Conservation (phyloP, 2,888 invertebrate genomes). For the Eutolmus rufibarbis region DNA sequence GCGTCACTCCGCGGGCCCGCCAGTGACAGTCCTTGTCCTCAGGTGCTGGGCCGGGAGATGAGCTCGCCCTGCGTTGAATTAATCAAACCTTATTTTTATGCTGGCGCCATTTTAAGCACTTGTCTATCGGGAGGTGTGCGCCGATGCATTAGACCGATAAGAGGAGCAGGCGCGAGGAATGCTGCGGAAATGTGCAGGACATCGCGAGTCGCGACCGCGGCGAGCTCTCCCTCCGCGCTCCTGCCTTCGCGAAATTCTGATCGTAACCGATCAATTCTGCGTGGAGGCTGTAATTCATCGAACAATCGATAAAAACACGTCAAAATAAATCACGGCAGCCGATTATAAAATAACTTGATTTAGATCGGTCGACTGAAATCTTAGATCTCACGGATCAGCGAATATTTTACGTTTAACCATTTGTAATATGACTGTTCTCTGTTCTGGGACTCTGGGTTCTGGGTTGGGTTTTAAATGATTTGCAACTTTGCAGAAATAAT, state of each 20-base stretch:
- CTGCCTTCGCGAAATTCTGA: not conserved
- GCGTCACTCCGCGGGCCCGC: not conserved
- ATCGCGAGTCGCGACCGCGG: not conserved
- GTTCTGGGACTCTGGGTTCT: not conserved
- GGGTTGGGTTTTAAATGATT: not conserved
- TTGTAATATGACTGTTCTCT: not conserved
- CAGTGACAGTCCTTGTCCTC: not conserved
- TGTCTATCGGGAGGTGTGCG: conserved; percentile 10
- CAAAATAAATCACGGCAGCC: conserved; percentile 37
- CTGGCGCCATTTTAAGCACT: conserved; percentile 29
- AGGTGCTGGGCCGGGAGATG: not conserved
- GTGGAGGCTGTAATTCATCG: conserved; percentile 9
- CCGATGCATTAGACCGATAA: not conserved
- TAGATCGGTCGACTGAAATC: not conserved
- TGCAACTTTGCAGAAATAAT: not conserved
- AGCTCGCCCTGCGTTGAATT: conserved; percentile 16
- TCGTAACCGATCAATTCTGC: not conserved
- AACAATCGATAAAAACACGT: conserved; percentile 34
- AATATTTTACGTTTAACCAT: not conserved
- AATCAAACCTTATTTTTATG: conserved; percentile 24
- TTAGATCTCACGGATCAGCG: not conserved
- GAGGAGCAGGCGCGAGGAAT: not conserved
- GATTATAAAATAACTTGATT: conserved; percentile 2
- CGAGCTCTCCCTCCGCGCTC: not conserved
- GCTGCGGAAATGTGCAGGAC: not conserved